Evolutionary conservation across 2,888 invertebrate genomes (phyloP).

Genomic region (Lydus trimaculatus): DNA sequence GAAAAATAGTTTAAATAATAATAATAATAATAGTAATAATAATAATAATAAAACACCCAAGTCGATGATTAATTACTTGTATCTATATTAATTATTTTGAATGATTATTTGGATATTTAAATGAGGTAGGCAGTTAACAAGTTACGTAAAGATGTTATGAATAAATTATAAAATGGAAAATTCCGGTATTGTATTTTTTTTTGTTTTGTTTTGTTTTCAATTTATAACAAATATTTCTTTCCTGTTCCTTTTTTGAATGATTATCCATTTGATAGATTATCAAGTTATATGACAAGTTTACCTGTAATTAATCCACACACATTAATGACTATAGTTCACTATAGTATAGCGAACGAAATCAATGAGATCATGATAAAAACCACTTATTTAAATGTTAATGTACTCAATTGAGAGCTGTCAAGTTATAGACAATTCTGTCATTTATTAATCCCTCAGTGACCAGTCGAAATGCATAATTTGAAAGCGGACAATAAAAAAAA

Average conservation of each 20-base stretch:
- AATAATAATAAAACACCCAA: not conserved
- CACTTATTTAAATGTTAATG: conserved; percentile 35
- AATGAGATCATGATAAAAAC: conserved; percentile 33
- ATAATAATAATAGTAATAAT: not conserved
- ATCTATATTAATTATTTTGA: conserved; percentile 18
- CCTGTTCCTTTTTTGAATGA: conserved; percentile 17
- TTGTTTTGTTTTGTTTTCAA: no score
- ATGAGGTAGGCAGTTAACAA: conserved; percentile 16
- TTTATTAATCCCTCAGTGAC: conserved; percentile 8
- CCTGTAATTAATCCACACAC: conserved; percentile 32
- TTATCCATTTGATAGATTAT: conserved; percentile 37
- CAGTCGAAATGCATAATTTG: not conserved
- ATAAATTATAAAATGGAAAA: conserved; percentile 24
- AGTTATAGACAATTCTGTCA: conserved; percentile 14
- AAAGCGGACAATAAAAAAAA: not conserved
- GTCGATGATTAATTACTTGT: conserved; percentile 14
- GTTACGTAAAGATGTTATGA: conserved; percentile 24
- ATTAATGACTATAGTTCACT: conserved; percentile 31
- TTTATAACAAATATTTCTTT: conserved; percentile 29
- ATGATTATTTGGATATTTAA: conserved; percentile 22
- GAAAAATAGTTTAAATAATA: not conserved
- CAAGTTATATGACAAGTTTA: conserved; percentile 33
- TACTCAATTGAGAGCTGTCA: conserved; percentile 28
- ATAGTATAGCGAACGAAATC: conserved; percentile 24
- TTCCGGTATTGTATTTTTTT: conserved; percentile 8